Conservation (phyloP, 2,797 vertebrate genomes). For the Silurus lanzhouensis region DNA sequence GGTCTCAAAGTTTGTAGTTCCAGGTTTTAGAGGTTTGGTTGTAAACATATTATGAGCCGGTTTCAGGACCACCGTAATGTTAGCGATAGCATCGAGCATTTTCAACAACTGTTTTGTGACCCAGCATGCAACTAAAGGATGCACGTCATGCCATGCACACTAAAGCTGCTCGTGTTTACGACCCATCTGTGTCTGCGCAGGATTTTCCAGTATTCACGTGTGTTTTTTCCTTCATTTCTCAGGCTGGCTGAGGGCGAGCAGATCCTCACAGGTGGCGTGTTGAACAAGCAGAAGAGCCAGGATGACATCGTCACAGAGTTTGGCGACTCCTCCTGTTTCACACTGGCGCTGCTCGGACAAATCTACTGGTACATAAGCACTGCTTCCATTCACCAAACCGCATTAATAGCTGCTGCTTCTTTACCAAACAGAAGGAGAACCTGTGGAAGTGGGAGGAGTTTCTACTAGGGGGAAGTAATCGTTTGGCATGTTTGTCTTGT, state of each 20-base stretch:
- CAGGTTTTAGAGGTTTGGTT: not conserved
- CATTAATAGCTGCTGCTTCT: not conserved
- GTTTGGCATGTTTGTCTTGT: not conserved
- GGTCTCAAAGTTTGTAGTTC: not conserved
- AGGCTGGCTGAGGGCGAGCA: slow-evolving; percentile 97
- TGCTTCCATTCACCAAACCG: not conserved
- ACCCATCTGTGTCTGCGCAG: not conserved
- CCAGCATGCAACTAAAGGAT: not conserved
- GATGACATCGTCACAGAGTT: slow-evolving; percentile 97
- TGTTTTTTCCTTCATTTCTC: slow-evolving; percentile 23
- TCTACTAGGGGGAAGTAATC: not conserved
- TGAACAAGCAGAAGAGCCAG: slow-evolving; percentile 97
- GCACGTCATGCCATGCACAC: not conserved
- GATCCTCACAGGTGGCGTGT: slow-evolving; percentile 93
- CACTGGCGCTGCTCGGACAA: slow-evolving; percentile 92
- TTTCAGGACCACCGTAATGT: not conserved
- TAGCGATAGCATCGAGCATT: not conserved
- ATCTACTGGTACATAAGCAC: slow-evolving; percentile 87
- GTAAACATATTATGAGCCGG: not conserved
- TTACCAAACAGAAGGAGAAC: not conserved
- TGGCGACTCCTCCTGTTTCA: slow-evolving; percentile 96
- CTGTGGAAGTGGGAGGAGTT: not conserved
- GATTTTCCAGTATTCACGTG: no score
- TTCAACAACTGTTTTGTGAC: not conserved
- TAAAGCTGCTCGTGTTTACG: not conserved